Base-by-base conservation (phyloP, 2,797 vertebrate species). In the Poecilia gillii region DNA sequence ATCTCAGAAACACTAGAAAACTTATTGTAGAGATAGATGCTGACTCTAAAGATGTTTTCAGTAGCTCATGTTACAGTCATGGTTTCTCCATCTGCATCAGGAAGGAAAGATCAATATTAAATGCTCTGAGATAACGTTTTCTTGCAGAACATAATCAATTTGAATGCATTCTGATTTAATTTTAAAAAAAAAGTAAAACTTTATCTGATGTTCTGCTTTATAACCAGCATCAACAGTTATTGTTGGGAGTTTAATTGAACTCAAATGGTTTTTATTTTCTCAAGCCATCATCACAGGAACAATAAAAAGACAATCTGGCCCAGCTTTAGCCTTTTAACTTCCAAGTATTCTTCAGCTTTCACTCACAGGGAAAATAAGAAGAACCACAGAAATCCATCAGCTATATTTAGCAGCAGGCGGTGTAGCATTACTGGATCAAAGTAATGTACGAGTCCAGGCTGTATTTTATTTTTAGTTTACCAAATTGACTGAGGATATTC, bases 151-250 rank as follows among this genome's bases (percentile, higher is more conserved):
- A 2, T 7, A 47, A 14, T 74, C 28, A 2, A 23, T 78, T 66
- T 47, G n/a, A 41, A 70, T 57, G 59, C 13, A 47, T 62, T 68
- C 62, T 51, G 51, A 74, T 77, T 79, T 72, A 39, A 82, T 82
- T 55, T 53, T 6, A 1, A 9, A 74, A n/a, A 82, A 13, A 28
- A 18, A 78, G 73, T 0, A 55, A 57, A 55, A 23, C 47, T 77
- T 84, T 33, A 68, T 47, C 23, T 45, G 73, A 73, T n/a, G 47
- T 36, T 76, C 62, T 47, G 62, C 31, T 55, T 55, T 13, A 4
- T 82, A 75, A 81, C 20, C 20, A 0, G 43, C 47, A 47, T 83
- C 39, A 43, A 76, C 57, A 81, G 59, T 28, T n/a, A 45, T n/a
- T 71, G 41, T 46, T 68, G 73, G 72, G 23, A 73, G 31, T 33